Base-by-base conservation (phyloP, 1,140 invertebrate species). In the Apis dorsata region DNA sequence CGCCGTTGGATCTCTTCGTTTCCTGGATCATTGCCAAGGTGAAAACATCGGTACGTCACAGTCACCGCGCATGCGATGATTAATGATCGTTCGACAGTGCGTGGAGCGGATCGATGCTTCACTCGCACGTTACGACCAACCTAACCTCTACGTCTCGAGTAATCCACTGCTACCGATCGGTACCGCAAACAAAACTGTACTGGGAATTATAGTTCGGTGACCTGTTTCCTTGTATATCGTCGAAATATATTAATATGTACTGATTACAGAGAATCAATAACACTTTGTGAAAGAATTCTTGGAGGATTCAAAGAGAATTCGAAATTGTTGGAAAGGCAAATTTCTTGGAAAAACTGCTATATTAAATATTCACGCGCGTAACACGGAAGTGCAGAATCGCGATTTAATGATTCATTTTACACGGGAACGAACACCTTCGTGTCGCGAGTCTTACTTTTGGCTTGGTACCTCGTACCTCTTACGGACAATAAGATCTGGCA, bases 1-100 rank as follows among this genome's bases (percentile, higher is more conserved):
- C 83, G 79, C 34, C 63, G 63, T 62, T 34, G 80, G 81, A 75
- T 66, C 86, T 57, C 77, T 73, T 79, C 85, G 85, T 91, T 91
- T 90, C 90, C 90, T 90, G 87, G 89, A 91, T 91, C 90, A 90
- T 89, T 90, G 87, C 85, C 87, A 90, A 91, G 90, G 87, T 89
- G 89, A 89, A 90, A 90, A 91, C 89, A 91, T 87, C 86, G 78
- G 86, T 87, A 86, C 85, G 86, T 87, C 86, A 84, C 81, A 87
- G 86, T 84, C 76, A 71, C 85, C 84, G 85, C 83, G 78, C 77
- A 76, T 28, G 19, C 28, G 28, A 84, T 87, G 86, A 87, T 87
- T 87, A 87, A 87, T 87, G 86, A 87, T 87, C 77, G 78, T 87
- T 86, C 81, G 86, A 81, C 76, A 81, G 77, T 63, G 79, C 63